A percentile compares a stretch with the other conserved stretches of the same genome.
Conservation (phyloP, 2,888 invertebrate genomes). For the Melieria picta region DNA sequence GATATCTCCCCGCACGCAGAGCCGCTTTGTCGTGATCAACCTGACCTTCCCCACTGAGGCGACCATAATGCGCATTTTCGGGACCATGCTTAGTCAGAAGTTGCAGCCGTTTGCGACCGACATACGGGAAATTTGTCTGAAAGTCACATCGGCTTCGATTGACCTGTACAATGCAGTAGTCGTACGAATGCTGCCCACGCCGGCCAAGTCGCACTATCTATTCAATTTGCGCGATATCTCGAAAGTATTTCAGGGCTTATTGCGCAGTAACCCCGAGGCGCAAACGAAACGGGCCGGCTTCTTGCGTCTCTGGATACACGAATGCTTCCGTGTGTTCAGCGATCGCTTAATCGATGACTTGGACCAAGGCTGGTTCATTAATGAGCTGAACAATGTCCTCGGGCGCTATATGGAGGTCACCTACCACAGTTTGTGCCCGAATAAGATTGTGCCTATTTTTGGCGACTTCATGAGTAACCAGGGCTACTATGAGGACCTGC, state of each 20-base stretch:
- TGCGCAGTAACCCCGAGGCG: constrained; percentile 80
- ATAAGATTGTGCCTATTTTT: constrained; percentile 76
- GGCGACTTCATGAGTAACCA: constrained; percentile 84
- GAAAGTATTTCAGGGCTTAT: constrained; percentile 83
- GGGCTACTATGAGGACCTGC: constrained; percentile 80
- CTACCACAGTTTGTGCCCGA: constrained; percentile 80
- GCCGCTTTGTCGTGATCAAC: constrained; percentile 79
- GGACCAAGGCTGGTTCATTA: constrained; percentile 81
- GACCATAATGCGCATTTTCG: constrained; percentile 83
- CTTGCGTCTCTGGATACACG: constrained; percentile 86
- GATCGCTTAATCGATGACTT: constrained; percentile 83
- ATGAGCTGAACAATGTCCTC: constrained; percentile 76
- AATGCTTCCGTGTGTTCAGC: constrained; percentile 84
- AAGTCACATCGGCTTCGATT: constrained; percentile 79
- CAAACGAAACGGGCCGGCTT: constrained; percentile 78
- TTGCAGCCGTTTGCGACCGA: constrained; percentile 81
- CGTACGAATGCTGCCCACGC: constrained; percentile 83
- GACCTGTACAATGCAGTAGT: constrained; percentile 80
- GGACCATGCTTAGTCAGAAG: constrained; percentile 85
- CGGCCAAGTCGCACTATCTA: constrained; percentile 88
- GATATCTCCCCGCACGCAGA: constrained; percentile 80
- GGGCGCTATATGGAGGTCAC: constrained; percentile 84
- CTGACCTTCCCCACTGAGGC: constrained; percentile 85
- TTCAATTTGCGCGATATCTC: constrained; percentile 91
- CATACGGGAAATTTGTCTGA: constrained; percentile 75